Percentiles rank a stretch among this genome's conserved stretches.
Evolutionary conservation across 2,113 vertebrate species (phyloP).

Genomic region (Gambusia holbrooki): DNA sequence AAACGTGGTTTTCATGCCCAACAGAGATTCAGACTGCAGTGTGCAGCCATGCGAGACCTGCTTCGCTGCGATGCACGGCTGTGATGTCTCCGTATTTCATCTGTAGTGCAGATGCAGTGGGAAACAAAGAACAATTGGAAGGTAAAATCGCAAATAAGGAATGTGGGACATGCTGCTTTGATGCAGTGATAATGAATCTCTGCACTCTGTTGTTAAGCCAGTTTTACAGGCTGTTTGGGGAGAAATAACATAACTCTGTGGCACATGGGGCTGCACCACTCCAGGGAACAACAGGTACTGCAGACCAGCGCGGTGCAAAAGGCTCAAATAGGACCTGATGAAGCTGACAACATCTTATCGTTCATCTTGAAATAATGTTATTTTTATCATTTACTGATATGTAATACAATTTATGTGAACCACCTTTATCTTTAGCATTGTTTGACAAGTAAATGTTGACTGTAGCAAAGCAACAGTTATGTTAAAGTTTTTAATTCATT

Average conservation of each 20-base stretch:
- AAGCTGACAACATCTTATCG: background rate
- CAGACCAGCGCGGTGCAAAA: background rate
- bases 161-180: constrained; percentile 30
- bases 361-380: background rate
- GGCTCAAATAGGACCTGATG: background rate
- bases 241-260: background rate
- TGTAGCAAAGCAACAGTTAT: no score
- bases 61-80: background rate
- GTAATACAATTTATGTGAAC: background rate
- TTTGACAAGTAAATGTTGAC: no score
- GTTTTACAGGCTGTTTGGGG: background rate
- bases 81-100: background rate
- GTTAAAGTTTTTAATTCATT: no score
- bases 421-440: no score
- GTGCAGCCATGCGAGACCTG: background rate
- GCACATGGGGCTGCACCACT: constrained; percentile 12
- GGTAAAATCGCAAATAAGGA: constrained; percentile 6
- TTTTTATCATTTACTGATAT: background rate
- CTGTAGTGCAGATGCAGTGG: background rate
- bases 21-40: background rate
- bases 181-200: constrained; percentile 34
- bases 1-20: background rate
- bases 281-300: background rate
- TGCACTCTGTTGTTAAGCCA: background rate
- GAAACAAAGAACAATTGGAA: constrained; percentile 13